Base-by-base conservation (phyloP, 2,113 vertebrate species). In the Nyctibius bracteatus region DNA sequence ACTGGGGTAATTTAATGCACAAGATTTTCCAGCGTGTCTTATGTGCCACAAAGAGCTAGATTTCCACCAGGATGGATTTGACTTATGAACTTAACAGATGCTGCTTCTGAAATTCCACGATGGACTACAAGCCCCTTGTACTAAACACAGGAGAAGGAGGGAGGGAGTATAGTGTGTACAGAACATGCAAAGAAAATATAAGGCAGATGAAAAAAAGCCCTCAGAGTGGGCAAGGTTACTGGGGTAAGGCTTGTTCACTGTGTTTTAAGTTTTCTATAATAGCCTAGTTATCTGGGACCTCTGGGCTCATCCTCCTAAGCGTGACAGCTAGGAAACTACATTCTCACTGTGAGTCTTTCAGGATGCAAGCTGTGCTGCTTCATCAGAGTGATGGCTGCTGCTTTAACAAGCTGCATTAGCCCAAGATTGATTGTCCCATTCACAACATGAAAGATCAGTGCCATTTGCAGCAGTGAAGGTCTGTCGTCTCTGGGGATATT, bases 341-440 rank as follows among this genome's bases (percentile, higher is more conserved):
- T 82, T 73, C n/a, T 74, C 31, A 9, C 43, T 16, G 27, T 10
- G 35, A 71, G 55, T 44, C 51, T 55, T 80, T 35, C 31, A 51
- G 67, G 62, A 19, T 51, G 35, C 73, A 80, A 75, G 28, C 86
- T 74, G 49, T 57, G 55, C 68, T 78, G 51, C 65, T 88, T 62
- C 59, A 70, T 62, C 81, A 46, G 59, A 41, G 55, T 28, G 68
- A 77, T 27, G 37, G 46, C 46, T 86, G 81, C 72, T 78, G 77
- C 41, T 84, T 81, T 89, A 89, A 86, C 51, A 70, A 89, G 90
- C 51, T 2, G 1, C 49, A 21, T 94, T 89, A 86, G 37, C 55
- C 73, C 13, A 17, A 65, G 72, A 95, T n/a, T 57, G 81, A 86
- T 84, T 7, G 67, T 33, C 37, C 41, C 25, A 52, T 89, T 95